Conservation (phyloP, 2,797 vertebrate genomes). For the Danio choprae region DNA sequence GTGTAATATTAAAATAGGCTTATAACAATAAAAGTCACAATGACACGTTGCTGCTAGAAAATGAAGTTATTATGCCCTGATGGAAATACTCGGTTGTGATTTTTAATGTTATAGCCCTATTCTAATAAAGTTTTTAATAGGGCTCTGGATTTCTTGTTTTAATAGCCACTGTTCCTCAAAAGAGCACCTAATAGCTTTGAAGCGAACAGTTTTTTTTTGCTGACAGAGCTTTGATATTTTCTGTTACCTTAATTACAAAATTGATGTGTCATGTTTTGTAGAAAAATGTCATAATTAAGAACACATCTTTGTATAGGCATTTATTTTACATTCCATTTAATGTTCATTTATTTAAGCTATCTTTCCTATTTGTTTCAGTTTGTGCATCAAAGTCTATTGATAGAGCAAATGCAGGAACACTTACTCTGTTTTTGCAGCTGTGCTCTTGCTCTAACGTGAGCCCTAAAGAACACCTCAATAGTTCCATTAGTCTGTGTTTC, state of each 20-base stretch:
- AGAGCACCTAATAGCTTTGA: background rate
- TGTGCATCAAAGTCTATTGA: background rate
- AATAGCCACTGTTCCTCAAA: background rate
- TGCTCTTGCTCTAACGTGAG: background rate
- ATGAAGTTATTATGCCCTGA: background rate
- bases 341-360: background rate
- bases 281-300: background rate
- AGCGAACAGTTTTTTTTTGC: background rate
- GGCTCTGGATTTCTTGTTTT: background rate
- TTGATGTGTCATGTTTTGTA: background rate
- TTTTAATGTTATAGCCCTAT: background rate
- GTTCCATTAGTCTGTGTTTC: constrained; percentile 41
- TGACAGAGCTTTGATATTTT: background rate
- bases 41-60: background rate
- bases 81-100: background rate
- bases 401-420: background rate
- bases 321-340: background rate
- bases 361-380: background rate
- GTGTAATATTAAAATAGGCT: background rate
- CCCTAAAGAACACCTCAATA: constrained; percentile 24
- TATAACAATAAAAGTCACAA: constrained; percentile 1
- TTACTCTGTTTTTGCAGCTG: constrained; percentile 2
- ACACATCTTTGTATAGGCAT: background rate
- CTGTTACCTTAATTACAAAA: background rate
- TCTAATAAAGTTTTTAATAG: background rate